Base-by-base conservation (phyloP, 2,113 vertebrate species). In the Lethenteron camtschaticum region DNA sequence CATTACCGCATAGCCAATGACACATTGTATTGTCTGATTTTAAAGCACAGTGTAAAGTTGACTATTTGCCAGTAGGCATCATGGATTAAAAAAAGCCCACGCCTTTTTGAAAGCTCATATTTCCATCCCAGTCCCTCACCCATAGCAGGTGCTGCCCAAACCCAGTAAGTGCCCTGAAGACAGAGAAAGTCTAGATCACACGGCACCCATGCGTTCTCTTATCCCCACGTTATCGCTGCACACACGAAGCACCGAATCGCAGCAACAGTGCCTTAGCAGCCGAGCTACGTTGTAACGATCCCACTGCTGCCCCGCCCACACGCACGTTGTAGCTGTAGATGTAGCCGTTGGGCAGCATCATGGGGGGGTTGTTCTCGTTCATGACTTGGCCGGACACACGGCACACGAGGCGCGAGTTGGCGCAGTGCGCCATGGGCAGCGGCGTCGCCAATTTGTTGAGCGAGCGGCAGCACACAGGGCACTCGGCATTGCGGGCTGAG, bases 341-440 rank as follows among this genome's bases (percentile, higher is more conserved):
- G 57, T 99, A 95, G 80, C 94, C 94, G 58, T 97, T 99, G 76
- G 92, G 92, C 78, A 99, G 82, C 92, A 99, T 96, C 94, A 99
- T 97, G 9, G 94, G 94, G n/a, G 90, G 92, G 78, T 99, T 99
- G 82, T 99, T 99, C 83, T 99, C 94, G 9, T 99, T 99, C 94
- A 99, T 99, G 70, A 96, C 94, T 60, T 97, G 91, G 55, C 94
- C 94, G 0, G 94, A 99, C 80, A 99, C 96, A 82, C 96, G 96
- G 80, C 94, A 99, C 75, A 99, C 94, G 77, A 99, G 85, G 74
- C 94, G 86, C 59, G 94, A 99, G 80, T 99, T 99, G 81, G 94
- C 94, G 59, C 94, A 99, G 75, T 99, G 92, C 66, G 94, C 94
- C 94, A 99, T 99, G 12, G 94, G 94, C 58, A 99, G 82, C 2